Percentiles rank a stretch among this genome's conserved stretches.
phyloP scores from a whole-genome alignment of 2,888 invertebrate species.

The Scaptomyza flava region DNA sequence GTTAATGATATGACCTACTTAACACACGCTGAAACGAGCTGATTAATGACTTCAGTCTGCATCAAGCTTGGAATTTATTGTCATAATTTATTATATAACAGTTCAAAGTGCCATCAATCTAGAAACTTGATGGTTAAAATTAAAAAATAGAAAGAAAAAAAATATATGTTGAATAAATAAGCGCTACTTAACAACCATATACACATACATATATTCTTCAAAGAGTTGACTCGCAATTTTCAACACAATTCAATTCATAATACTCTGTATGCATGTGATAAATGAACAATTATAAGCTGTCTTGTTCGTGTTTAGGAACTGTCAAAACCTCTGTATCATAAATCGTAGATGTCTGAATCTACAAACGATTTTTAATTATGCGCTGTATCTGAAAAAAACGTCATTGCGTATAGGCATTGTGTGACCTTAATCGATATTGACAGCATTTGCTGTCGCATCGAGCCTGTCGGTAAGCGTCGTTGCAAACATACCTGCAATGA shows the following conservation, averaged over 20 bases:
- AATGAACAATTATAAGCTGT: slow-evolving; percentile 8
- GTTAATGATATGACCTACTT: slow-evolving; percentile 30
- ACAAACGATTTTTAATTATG: slow-evolving; percentile 38
- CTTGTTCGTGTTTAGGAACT: slow-evolving; percentile 5
- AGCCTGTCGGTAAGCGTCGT: slow-evolving; percentile 5
- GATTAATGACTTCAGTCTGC: slow-evolving; percentile 11
- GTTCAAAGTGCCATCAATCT: slow-evolving; percentile 3
- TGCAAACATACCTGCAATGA: slow-evolving; percentile 74
- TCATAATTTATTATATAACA: slow-evolving; percentile 6
- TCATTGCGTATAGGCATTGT: slow-evolving; percentile 48
- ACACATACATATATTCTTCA: not conserved
- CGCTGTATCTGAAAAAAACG: slow-evolving; percentile 3
- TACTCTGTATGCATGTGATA: not conserved
- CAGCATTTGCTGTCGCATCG: slow-evolving; percentile 31
- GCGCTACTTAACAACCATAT: no score
- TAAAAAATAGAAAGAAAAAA: not conserved
- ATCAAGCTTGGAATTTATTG: slow-evolving; percentile 16
- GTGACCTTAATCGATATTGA: slow-evolving; percentile 71
- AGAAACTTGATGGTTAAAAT: not conserved
- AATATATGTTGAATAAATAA: not conserved
- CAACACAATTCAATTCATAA: not conserved
- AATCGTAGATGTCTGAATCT: slow-evolving; percentile 10
- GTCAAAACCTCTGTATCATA: slow-evolving; percentile 22
- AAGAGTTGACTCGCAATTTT: not conserved
- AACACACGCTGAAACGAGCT: slow-evolving; percentile 12